Base-by-base conservation (phyloP, 2,113 vertebrate species). In the Herpetotheres cachinnans region DNA sequence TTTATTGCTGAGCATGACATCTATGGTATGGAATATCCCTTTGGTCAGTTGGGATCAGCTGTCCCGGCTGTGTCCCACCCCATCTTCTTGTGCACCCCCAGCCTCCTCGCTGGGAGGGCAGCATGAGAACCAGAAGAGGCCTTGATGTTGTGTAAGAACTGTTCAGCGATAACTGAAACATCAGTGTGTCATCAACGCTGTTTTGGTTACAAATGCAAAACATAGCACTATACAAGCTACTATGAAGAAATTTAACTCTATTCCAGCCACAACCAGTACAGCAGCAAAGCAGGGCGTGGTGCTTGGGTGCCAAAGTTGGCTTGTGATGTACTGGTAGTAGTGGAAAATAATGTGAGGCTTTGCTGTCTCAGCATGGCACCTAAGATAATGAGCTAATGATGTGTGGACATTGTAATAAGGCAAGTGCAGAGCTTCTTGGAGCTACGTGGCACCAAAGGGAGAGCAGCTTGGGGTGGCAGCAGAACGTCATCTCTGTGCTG, bases 281-380 rank as follows among this genome's bases (percentile, higher is more conserved):
- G 20, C 24, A 69, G 36, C 24, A 21, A 85, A 52, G 8, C 1
- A 1, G 11, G 55, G 1, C 5, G 0, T 61, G 50, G 15, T 72
- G 26, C 24, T 82, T 47, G 44, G 44, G 15, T 85, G 36, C 26
- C n/a, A 69, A 47, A 87, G 10, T 3, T 90, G 62, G 18, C 52
- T 84, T 56, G 15, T 7, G 3, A 18, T 50, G 13, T 40, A 5
- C 17, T 71, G 44, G 13, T 30, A 44, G 19, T 42, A 66, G 24
- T 74, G n/a, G 27, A 44, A 74, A 77, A 81, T 3, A 15, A 18
- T 67, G 22, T 46, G 47, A 85, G 13, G 34, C 27, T 77, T 91
- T 40, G 52, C 26, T 78, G 44, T 36, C 19, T n/a, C 38, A 22
- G 24, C 24, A 40, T 13, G 19, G 13, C 14, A 72, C 13, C 7